Conservation (phyloP, 2,888 invertebrate species). For the Diplazon laetatorius region DNA sequence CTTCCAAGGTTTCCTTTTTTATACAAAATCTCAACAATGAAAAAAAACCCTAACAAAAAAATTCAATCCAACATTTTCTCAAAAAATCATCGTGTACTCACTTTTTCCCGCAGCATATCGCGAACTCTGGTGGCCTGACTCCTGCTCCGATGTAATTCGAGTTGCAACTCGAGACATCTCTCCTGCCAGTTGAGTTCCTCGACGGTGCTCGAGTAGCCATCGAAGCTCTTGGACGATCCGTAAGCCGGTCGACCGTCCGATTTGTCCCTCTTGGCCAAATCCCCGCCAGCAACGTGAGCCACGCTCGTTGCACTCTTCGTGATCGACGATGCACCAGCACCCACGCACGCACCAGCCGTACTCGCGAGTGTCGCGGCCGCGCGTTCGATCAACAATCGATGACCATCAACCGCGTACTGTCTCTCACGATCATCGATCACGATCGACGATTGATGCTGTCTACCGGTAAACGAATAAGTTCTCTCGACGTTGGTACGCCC, state of each 20-base stretch:
- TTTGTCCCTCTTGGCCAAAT: constrained; percentile 80
- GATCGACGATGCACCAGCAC: constrained; percentile 23
- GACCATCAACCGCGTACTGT: constrained; percentile 44
- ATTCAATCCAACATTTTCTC: not conserved
- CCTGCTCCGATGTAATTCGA: constrained; percentile 93
- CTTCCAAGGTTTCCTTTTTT: too few species aligned
- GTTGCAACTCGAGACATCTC: constrained; percentile 92
- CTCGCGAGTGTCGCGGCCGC: constrained; percentile 52
- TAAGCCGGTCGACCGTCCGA: constrained; percentile 73
- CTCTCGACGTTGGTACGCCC: constrained; percentile 70
- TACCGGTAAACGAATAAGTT: constrained; percentile 72
- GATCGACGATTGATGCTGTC: constrained; percentile 67
- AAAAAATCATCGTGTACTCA: constrained; percentile 80
- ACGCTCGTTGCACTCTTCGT: constrained; percentile 6
- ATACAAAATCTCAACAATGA: too few species aligned
- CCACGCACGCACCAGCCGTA: constrained; percentile 10
- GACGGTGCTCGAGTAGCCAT: constrained; percentile 77
- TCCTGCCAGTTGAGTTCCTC: constrained; percentile 93
- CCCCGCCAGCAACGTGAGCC: constrained; percentile 63
- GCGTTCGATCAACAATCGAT: constrained; percentile 68
- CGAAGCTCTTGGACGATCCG: constrained; percentile 79
- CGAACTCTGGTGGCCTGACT: constrained; percentile 94
- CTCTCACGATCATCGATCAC: constrained; percentile 44
- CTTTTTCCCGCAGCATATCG: constrained; percentile 95
- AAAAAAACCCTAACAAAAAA: too few species aligned